Evolutionary conservation across 2,888 invertebrate genomes (phyloP), one percentile per base, ranked within the genome.

Genomic region (Calameuta idolon): DNA sequence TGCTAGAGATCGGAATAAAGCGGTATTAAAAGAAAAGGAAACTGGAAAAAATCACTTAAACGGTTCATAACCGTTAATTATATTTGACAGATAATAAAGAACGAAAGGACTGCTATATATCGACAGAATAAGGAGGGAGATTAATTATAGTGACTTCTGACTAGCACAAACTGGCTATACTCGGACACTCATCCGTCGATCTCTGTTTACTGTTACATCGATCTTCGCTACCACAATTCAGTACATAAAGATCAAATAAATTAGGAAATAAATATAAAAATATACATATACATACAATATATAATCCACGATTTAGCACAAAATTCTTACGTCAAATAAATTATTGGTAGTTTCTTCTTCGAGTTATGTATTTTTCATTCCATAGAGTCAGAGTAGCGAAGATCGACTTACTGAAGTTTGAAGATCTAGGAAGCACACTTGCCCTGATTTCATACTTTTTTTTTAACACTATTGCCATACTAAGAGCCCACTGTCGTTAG

Each of bases 141-240:
- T 77, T 83, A 78, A 80, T 81, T 78, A 79, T 78, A 79, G 82
- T 78, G 77, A 82, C 80, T 86, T 85, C 81, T 83, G 85, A 87
- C 85, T 87, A 87, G 87, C 82, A 81, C 84, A 83, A 86, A 86
- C 81, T 85, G 87, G 85, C 84, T 87, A 84, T 81, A 77, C 77
- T 81, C 75, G 34, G 71, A 75, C 77, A 79, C 74, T 78, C 76
- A 77, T 78, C 40, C 34, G 68, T 30, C 34, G 79, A 77, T 35
- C 74, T 35, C 34, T 71, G 55, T 77, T 75, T 34, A 74, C 4
- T 55, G 69, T 76, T 75, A 23, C 75, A 75, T 75, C 76, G 78
- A 55, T 31, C 69, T 30, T 73, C 33, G 55, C 30, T 35, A 37
- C 75, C 33, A 33, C n/a, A 31, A 71, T 30, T 34, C 34, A 33